These are phyloP conservation scores for Colaptes auratus DNA, from an alignment of 2,113 vertebrate species.

Conservation along the genomic window DNA sequence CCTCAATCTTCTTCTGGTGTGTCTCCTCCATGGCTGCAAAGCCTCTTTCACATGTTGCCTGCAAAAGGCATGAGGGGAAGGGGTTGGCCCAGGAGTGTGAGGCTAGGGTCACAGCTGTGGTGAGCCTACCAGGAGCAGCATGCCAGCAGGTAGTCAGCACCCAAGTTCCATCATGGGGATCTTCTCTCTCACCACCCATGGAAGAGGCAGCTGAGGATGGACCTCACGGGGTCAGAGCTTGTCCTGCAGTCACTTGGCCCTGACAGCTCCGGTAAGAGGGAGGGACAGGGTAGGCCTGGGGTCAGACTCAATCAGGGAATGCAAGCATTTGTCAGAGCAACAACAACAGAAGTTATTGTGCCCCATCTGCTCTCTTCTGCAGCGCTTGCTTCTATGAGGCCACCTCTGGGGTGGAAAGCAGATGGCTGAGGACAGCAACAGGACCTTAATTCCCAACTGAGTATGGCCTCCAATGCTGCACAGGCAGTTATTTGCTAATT, in stretches of 20 bases:
- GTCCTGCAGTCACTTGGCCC: accelerated
- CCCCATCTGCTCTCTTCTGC: neutral
- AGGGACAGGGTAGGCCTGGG: neutral
- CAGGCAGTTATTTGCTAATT: neutral
- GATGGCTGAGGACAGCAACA: neutral
- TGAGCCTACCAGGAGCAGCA: neutral
- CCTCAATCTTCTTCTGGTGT: constrained; percentile 94
- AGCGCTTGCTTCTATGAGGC: neutral
- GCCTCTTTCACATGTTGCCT: constrained; percentile 97
- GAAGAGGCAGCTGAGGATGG: neutral
- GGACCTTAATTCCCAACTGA: neutral
- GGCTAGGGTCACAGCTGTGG: accelerated
- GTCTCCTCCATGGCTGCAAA: constrained; percentile 98
- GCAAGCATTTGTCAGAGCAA: neutral
- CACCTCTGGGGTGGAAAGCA: neutral
- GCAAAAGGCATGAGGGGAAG: neutral
- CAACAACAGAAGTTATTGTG: neutral
- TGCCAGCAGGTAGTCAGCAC: accelerated
- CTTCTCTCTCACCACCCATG: neutral
- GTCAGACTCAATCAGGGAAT: neutral
- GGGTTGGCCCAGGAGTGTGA: neutral
- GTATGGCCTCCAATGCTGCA: neutral
- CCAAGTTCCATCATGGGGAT: neutral
- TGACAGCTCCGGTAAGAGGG: neutral
- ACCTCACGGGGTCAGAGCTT: neutral